These are phyloP conservation scores for Paracentrotus lividus DNA, from an alignment of 53 echinoderm and acorn worm species.

Conservation along the genomic window DNA sequence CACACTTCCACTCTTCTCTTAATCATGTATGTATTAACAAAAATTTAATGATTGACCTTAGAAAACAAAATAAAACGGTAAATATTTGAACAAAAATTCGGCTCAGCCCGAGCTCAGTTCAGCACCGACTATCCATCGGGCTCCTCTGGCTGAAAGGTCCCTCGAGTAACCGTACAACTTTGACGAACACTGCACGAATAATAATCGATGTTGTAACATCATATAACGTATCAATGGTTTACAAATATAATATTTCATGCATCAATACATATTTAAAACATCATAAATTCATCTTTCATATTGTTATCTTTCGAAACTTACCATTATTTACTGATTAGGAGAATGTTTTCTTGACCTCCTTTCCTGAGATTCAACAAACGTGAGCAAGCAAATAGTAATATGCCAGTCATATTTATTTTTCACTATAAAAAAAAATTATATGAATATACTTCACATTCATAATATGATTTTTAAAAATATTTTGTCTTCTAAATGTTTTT, in stretches of 20 bases:
- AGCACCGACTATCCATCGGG: background rate
- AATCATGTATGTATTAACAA: no score
- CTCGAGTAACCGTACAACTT: background rate
- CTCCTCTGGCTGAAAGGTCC: background rate
- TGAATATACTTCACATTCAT: no score
- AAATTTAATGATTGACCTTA: no score
- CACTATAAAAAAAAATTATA: background rate
- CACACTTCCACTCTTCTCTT: no score
- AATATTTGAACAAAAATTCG: no score
- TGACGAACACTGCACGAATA: background rate
- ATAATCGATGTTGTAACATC: background rate
- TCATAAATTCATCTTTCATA: background rate
- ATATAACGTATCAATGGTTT: background rate
- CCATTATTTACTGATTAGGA: background rate
- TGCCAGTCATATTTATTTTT: background rate
- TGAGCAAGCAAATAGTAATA: slow-evolving; percentile 8
- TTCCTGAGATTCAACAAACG: background rate
- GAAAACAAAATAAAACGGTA: no score
- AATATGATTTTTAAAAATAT: no score
- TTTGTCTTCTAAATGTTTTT: no score
- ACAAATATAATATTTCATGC: background rate
- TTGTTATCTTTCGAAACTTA: background rate
- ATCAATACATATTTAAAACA: background rate
- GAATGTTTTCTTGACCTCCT: background rate
- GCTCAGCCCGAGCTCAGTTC: background rate